A percentile compares a stretch with the other conserved stretches of the same genome.
Evolutionary conservation across 2,888 invertebrate genomes (phyloP).

Genomic region (Drosophila parthenogenetica): DNA sequence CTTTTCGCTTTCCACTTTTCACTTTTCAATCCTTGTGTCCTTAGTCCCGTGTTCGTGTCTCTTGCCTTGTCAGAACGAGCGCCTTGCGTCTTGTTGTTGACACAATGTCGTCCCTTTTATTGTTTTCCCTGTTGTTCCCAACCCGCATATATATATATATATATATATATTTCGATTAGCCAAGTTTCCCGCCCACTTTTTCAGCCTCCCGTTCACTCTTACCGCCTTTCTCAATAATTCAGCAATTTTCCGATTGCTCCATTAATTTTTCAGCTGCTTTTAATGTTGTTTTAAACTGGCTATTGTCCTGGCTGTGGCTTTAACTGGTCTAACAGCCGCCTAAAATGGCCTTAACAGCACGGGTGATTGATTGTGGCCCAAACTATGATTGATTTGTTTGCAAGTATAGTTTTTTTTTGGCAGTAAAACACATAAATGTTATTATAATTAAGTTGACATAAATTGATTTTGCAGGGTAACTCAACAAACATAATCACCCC

Average conservation of each 20-base stretch:
- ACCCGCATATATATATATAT: slow-evolving; percentile 22
- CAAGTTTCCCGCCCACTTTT: slow-evolving; percentile 37
- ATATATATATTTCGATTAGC: slow-evolving; percentile 61
- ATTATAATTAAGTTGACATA: too few relatives aligned
- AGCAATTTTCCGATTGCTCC: slow-evolving; percentile 69
- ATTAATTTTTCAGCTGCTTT: slow-evolving; percentile 62
- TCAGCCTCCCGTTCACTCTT: background rate
- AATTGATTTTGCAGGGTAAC: background rate
- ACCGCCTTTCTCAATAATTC: slow-evolving; percentile 60
- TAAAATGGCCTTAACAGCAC: background rate
- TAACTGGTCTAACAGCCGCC: background rate
- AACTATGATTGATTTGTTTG: background rate
- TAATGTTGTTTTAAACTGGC: slow-evolving; percentile 38
- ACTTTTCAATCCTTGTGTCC: background rate
- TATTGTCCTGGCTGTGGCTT: background rate
- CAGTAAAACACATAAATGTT: too few relatives aligned
- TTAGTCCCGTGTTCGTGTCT: background rate
- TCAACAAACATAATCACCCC: background rate
- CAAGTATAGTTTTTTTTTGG: background rate
- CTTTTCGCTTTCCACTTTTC: slow-evolving; percentile 12
- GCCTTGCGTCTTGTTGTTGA: slow-evolving; percentile 36
- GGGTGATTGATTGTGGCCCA: background rate
- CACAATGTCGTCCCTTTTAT: slow-evolving; percentile 50
- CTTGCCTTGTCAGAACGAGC: slow-evolving; percentile 4
- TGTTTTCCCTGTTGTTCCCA: slow-evolving; percentile 33